Evolutionary conservation across 2,888 invertebrate species (phyloP), one percentile per base, ranked within the genome.

Genomic region (Chloroclystis v-ata): DNA sequence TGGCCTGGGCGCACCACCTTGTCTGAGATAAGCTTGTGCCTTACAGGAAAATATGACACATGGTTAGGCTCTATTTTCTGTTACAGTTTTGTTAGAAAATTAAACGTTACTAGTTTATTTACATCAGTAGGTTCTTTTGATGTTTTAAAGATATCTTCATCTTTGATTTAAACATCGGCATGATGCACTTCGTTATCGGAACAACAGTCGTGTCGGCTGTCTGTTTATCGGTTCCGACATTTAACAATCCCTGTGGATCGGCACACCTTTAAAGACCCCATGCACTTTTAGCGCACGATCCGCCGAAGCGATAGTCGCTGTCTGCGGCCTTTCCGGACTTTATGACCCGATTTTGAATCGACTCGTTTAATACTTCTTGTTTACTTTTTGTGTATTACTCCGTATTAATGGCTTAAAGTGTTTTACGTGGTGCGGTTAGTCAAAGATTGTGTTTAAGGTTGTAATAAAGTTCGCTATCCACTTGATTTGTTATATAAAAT

Each of bases 201-300:
- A 47, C 42, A 40, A 49, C 50, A 37, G 47, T 46, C 47, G 7
- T 54, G 51, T 52, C 40, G 26, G 43, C 46, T 47, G 58, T 56
- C 43, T 42, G 47, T 46, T 46, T 52, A 45, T 38, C 28, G 47
- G 47, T 37, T 38, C 35, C 39, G 46, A 46, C 41, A 44, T 50
- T 50, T 52, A 49, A 38, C 48, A 50, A 52, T 50, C 45, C 49
- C 38, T 47, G 52, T 54, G 52, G 47, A 51, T 32, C 47, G 51
- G 54, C 47, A 45, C 56, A 51, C 52, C 54, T 52, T 54, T 45
- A 49, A 45, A 43, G 39, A 35, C 30, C 46, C 37, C 11, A 25
- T 38, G 43, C 28, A 41, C 28, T 8, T 42, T 33, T 28, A 47
- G 41, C 41, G 51, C 46, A 50, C 37, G 20, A 39, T 38, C 26